phyloP scores from a whole-genome alignment of 2,888 invertebrate species.

The Odontocolon sp. region DNA sequence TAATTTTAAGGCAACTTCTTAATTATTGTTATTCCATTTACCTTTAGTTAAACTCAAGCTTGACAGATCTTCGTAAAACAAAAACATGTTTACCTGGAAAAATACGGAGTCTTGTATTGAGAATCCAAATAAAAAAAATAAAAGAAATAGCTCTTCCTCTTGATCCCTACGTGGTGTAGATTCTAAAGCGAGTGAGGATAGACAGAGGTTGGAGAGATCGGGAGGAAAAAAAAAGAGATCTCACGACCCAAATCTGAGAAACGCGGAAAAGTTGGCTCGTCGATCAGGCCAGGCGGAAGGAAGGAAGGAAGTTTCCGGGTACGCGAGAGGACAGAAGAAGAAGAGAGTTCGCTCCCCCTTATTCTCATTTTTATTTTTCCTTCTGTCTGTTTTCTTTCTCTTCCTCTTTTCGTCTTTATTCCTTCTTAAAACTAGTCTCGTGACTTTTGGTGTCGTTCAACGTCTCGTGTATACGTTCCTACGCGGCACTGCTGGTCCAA shows the following conservation, averaged over 20 bases:
- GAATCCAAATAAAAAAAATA: constrained; percentile 2
- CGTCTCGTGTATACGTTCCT: constrained; percentile 27
- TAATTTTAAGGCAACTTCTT: too few species aligned
- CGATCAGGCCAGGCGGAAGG: constrained; percentile 78
- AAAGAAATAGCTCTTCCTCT: constrained; percentile 1
- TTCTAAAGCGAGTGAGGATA: constrained; percentile 28
- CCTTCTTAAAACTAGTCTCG: constrained; percentile 55
- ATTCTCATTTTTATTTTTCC: constrained; percentile 66
- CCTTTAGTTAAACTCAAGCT: too few species aligned
- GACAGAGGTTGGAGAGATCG: constrained; percentile 46
- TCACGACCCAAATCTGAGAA: constrained; percentile 78
- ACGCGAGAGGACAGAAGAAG: constrained; percentile 71
- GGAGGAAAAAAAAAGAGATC: constrained; percentile 64
- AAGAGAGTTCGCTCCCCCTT: constrained; percentile 68
- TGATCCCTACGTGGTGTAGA: constrained; percentile 14
- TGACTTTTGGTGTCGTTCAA: constrained; percentile 53
- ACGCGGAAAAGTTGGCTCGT: constrained; percentile 79
- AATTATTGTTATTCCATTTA: too few species aligned
- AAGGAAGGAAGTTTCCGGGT: constrained; percentile 78
- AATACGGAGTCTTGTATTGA: constrained; percentile 38
- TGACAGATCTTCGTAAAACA: too few species aligned
- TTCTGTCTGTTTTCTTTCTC: constrained; percentile 37
- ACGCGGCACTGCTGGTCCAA: constrained; percentile 21
- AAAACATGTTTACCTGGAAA: too few species aligned
- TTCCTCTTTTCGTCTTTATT: constrained; percentile 59